Base-by-base conservation (phyloP, 1,140 invertebrate genomes). In the Achatina immaculata region DNA sequence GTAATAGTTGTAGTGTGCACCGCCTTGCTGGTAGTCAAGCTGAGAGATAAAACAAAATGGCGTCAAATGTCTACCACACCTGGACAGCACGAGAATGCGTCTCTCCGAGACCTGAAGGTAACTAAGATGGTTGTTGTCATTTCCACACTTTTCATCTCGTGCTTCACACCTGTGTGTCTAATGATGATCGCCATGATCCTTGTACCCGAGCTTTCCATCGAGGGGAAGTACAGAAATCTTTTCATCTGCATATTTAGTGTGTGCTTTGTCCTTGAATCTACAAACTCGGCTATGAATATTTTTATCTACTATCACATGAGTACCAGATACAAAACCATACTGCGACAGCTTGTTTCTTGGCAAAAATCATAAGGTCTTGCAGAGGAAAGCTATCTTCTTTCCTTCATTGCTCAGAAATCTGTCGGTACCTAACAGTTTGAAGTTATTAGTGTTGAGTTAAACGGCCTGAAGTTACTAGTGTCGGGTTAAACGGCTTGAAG, bases 91-190 rank as follows among this genome's bases (percentile, higher is more conserved):
- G 74, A 76, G 9, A 55, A 36, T 2, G n/a, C 34, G 1, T 58
- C 74, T 0, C 7, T 2, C 11, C 74, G 74, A 0, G 74, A 76
- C 24, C 51, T 62, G 51, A 76, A 76, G 40, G 74, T 76, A 0
- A 76, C 74, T 16, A 55, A 62, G n/a, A 76, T 76, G 74, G 51
- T 76, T 65, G 36, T n/a, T 36, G 58, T 62, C 1, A 73, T 73
- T 73, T 73, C 71, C n/a, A 34, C 43, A n/a, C 43, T 73, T 1
- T 62, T 62, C n/a, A 65, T 62, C 38, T 3, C 62, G 3, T 76
- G 51, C 34, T 76, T 62, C 36, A 31, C 42, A 1, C 74, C 74
- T 38, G 43, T 76, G 24, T 76, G 51, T 62, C 16, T 76, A 21
- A 38, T 76, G 28, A 55, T 76, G 45, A 38, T 76, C 24, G 74